phyloP scores from a whole-genome alignment of 1,140 invertebrate species.

The Neodiprion fabricii region DNA sequence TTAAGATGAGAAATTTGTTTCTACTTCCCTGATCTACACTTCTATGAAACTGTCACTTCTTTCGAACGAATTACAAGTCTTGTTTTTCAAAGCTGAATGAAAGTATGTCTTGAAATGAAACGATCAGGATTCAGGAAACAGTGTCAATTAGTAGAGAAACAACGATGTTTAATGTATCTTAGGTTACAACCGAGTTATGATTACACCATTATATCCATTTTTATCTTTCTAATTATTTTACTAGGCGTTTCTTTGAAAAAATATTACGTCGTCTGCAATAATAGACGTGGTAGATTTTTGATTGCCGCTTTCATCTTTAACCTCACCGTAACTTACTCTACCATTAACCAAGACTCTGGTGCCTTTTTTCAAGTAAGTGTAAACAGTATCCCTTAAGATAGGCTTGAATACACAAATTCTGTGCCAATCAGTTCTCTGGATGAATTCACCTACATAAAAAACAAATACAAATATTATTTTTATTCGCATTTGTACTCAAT shows the following conservation, averaged over 20 bases:
- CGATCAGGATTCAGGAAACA: no score
- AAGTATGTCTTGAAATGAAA: no score
- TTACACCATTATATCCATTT: no score
- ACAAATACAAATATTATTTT: slow-evolving; percentile 17
- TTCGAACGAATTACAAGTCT: no score
- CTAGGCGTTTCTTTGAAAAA: slow-evolving; percentile 64
- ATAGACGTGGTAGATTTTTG: slow-evolving; percentile 76
- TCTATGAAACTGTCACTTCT: no score
- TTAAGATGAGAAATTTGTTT: slow-evolving; percentile 41
- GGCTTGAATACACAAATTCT: slow-evolving; percentile 88
- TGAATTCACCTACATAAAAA: slow-evolving; percentile 69
- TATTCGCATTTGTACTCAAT: background rate
- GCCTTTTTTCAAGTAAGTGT: slow-evolving; percentile 84
- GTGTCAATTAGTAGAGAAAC: no score
- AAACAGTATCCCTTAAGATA: slow-evolving; percentile 76
- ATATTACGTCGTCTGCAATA: slow-evolving; percentile 87
- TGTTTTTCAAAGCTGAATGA: no score
- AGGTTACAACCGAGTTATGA: no score
- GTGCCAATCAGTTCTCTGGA: slow-evolving; percentile 92
- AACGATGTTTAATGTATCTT: no score
- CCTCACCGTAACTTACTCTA: slow-evolving; percentile 84
- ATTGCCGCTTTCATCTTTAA: slow-evolving; percentile 79
- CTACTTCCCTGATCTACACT: no score
- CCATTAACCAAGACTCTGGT: slow-evolving; percentile 85
- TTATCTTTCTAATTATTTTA: background rate